Conservation (phyloP, 2,888 invertebrate genomes). For the Aleiodes testaceus region DNA sequence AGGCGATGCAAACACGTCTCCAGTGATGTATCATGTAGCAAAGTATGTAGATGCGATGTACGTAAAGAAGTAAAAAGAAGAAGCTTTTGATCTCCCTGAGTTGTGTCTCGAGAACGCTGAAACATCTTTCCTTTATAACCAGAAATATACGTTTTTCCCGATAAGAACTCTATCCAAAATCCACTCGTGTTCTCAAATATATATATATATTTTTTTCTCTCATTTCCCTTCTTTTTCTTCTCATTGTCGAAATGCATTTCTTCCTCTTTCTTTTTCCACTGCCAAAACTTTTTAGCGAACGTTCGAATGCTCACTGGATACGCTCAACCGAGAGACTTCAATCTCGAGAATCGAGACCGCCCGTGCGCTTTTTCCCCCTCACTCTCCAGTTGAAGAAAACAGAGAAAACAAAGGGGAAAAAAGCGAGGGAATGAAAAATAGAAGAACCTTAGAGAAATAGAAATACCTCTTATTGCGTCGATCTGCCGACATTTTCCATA, state of each 20-base stretch:
- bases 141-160: background rate
- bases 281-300: conserved; percentile 25
- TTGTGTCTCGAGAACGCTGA: conserved; percentile 22
- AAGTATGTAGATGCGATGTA: background rate
- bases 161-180: conserved; percentile 13
- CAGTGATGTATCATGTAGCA: background rate
- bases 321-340: conserved; percentile 25
- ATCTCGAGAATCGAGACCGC: conserved; percentile 3
- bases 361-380: background rate
- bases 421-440: background rate
- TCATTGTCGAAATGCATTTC: background rate
- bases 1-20: background rate
- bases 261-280: background rate
- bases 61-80: background rate
- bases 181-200: conserved; percentile 1
- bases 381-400: background rate
- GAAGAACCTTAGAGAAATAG: background rate
- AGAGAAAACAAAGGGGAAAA: background rate
- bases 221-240: background rate
- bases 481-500: background rate
- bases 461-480: conserved; percentile 1
- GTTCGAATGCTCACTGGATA: background rate
- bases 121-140: conserved; percentile 1
- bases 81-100: conserved; percentile 3
- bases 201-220: background rate